Percentiles rank a stretch among this genome's conserved stretches.
These are phyloP conservation scores for Selene dorsalis DNA, from an alignment of 2,797 vertebrate species.

Conservation along the genomic window DNA sequence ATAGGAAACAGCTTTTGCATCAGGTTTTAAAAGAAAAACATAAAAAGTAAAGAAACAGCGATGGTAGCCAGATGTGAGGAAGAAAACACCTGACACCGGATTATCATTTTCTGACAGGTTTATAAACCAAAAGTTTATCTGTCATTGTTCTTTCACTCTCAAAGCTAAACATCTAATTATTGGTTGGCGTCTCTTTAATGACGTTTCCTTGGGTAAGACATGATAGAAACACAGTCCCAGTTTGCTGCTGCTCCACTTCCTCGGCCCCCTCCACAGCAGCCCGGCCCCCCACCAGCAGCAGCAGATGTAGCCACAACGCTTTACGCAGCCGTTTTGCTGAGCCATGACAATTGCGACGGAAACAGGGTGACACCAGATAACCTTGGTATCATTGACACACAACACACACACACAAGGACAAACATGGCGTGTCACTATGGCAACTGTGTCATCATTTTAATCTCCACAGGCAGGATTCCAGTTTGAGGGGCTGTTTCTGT, in stretches of 20 bases:
- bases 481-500: background rate
- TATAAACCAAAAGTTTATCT: background rate
- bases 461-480: slow-evolving; percentile 32
- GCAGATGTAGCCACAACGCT: slow-evolving; percentile 81
- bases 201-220: slow-evolving; percentile 22
- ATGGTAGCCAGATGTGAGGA: background rate
- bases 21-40: slow-evolving; percentile 11
- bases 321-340: slow-evolving; percentile 73
- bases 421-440: slow-evolving; percentile 51
- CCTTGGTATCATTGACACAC: slow-evolving; percentile 54
- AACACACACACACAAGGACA: slow-evolving; percentile 45
- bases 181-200: slow-evolving; percentile 8
- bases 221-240: slow-evolving; percentile 32
- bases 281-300: slow-evolving; percentile 62
- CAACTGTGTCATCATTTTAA: slow-evolving; percentile 53
- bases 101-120: background rate
- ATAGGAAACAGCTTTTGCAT: background rate
- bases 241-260: slow-evolving; percentile 42
- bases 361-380: slow-evolving; percentile 60
- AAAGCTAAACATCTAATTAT: background rate
- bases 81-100: background rate
- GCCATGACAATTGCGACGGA: slow-evolving; percentile 57
- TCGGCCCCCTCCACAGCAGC: slow-evolving; percentile 51
- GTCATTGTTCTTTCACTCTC: background rate
- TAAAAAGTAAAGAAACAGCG: background rate